Evolutionary conservation across 2,113 vertebrate species (phyloP).

Genomic region (Rousettus leschenaultii): DNA sequence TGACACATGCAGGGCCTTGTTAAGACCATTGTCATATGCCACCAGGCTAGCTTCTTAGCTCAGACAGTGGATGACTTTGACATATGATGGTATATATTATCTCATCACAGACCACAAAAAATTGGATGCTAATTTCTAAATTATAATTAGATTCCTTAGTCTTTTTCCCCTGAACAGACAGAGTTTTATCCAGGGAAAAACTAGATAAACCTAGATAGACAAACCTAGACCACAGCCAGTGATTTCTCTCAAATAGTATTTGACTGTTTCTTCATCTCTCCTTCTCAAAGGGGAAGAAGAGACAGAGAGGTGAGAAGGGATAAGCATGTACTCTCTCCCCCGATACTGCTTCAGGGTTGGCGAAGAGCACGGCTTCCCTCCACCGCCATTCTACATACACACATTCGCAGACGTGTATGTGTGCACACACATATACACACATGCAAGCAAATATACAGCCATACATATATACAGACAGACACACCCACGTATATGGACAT

Average conservation of each 20-base stretch:
- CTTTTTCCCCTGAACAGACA: neutral
- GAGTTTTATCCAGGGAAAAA: neutral
- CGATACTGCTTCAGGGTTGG: neutral
- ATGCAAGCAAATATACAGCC: neutral
- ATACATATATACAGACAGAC: neutral
- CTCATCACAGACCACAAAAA: neutral
- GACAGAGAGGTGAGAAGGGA: neutral
- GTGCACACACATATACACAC: neutral
- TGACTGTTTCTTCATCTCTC: neutral
- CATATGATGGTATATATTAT: neutral
- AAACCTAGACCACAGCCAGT: neutral
- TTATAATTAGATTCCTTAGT: neutral
- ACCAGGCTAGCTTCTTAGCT: neutral
- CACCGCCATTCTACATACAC: neutral
- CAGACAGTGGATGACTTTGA: neutral
- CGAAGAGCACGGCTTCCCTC: neutral
- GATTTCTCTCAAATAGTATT: neutral
- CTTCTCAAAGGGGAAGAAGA: neutral
- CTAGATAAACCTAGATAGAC: neutral
- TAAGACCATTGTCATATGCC: neutral
- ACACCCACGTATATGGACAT: neutral
- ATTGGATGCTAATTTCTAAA: neutral
- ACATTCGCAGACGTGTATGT: neutral
- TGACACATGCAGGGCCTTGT: fast-evolving
- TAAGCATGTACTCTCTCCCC: neutral